A percentile compares a stretch with the other conserved stretches of the same genome.
phyloP scores from a whole-genome alignment of 2,888 invertebrate genomes.

The Amiota minor region DNA sequence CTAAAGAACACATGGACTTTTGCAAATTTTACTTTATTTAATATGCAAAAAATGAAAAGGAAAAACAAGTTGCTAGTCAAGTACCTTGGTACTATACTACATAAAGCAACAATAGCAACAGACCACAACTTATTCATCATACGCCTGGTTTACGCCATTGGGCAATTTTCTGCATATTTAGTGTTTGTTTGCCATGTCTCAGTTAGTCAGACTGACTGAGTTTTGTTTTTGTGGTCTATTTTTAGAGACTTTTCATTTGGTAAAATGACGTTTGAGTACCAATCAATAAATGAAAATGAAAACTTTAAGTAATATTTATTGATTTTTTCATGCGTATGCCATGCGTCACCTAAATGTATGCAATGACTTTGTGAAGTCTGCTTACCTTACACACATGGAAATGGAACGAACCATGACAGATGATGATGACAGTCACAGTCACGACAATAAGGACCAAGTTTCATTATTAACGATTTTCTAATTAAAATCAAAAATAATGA shows the following conservation, averaged over 20 bases:
- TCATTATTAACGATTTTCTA: background rate
- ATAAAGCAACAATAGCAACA: too few relatives aligned
- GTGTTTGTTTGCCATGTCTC: too few relatives aligned
- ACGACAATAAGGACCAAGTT: too few relatives aligned
- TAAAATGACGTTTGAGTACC: constrained; percentile 19
- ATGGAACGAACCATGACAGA: background rate
- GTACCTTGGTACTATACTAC: too few relatives aligned
- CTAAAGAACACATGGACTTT: background rate
- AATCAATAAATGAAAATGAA: constrained; percentile 18
- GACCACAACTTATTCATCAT: background rate
- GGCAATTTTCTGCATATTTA: background rate
- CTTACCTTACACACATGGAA: background rate
- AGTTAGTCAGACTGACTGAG: too few relatives aligned
- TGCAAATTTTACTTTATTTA: constrained; percentile 17
- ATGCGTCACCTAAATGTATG: background rate
- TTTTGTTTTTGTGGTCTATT: background rate
- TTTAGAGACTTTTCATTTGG: constrained; percentile 14
- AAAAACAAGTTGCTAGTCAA: background rate
- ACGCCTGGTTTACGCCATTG: background rate
- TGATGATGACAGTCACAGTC: too few relatives aligned
- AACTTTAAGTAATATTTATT: constrained; percentile 11
- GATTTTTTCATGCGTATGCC: constrained; percentile 13
- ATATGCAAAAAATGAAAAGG: constrained; percentile 20
- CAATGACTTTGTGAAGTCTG: background rate
- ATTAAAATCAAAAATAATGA: constrained; percentile 1